Evolutionary conservation across 2,113 vertebrate species (phyloP).

Genomic region (Barbus barbus): DNA sequence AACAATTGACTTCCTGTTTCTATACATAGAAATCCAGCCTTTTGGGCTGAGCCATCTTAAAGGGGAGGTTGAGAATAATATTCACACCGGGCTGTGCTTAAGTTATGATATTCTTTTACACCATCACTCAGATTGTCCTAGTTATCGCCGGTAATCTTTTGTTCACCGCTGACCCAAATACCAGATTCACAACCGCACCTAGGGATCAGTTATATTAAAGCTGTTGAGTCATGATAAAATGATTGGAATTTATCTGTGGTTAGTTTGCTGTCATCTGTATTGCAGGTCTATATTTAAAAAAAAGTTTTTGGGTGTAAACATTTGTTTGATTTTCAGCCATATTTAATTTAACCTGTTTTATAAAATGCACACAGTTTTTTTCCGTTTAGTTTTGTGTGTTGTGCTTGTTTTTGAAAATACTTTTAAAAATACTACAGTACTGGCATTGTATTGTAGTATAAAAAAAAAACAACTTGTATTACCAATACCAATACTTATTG

Average conservation of each 20-base stretch:
- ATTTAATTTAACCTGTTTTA: no score
- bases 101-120: constrained; percentile 19
- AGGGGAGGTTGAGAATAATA: constrained; percentile 58
- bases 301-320: not conserved
- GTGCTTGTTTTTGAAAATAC: no score
- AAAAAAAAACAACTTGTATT: no score
- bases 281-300: not conserved
- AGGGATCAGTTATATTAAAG: constrained; percentile 15
- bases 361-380: no score
- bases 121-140: constrained; percentile 21
- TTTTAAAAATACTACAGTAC: no score
- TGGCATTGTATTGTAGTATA: no score
- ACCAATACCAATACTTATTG: no score
- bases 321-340: no score
- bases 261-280: not conserved
- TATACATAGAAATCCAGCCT: constrained; percentile 71
- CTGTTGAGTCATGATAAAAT: not conserved
- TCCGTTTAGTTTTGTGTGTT: no score
- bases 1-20: constrained; percentile 61
- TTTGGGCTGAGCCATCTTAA: constrained; percentile 64
- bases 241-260: not conserved
- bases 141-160: not conserved
- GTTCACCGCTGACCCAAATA: constrained; percentile 22
- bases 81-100: not conserved
- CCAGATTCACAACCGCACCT: not conserved